Conservation (phyloP, 2,888 invertebrate genomes). For the Pterostichus madidus region DNA sequence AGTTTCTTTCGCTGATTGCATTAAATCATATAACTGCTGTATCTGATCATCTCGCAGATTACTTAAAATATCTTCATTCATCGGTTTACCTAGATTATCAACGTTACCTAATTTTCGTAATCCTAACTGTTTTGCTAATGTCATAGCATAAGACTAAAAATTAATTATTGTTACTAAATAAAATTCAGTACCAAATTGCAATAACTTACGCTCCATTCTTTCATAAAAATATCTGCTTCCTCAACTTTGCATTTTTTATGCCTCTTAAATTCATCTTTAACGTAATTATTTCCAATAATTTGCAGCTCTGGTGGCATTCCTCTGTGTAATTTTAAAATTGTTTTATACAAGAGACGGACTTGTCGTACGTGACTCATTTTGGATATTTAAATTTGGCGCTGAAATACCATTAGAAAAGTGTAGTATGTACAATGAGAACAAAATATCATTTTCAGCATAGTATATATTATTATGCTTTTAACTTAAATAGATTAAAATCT, state of each 20-base stretch:
- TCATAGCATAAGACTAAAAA: constrained; percentile 87
- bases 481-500: no score
- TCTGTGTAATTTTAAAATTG: constrained; percentile 81
- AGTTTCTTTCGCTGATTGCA: constrained; percentile 82
- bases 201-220: constrained; percentile 91
- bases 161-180: not conserved
- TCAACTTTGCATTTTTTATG: constrained; percentile 86
- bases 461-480: not conserved
- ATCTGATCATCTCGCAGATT: constrained; percentile 90
- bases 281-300: constrained; percentile 81
- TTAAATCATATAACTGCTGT: constrained; percentile 90
- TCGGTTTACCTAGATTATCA: constrained; percentile 82
- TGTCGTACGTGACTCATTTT: constrained; percentile 76
- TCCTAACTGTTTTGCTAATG: constrained; percentile 85
- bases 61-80: constrained; percentile 83
- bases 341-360: constrained; percentile 81
- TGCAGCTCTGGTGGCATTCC: constrained; percentile 80
- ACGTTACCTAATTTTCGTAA: constrained; percentile 78
- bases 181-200: not conserved
- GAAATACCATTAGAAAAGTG: constrained; percentile 12
- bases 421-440: not conserved
- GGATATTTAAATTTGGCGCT: constrained; percentile 38
- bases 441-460: not conserved
- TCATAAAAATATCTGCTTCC: constrained; percentile 88
- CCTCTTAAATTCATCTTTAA: constrained; percentile 87